phyloP scores from a whole-genome alignment of 2,113 vertebrate species.

The Passer domesticus region DNA sequence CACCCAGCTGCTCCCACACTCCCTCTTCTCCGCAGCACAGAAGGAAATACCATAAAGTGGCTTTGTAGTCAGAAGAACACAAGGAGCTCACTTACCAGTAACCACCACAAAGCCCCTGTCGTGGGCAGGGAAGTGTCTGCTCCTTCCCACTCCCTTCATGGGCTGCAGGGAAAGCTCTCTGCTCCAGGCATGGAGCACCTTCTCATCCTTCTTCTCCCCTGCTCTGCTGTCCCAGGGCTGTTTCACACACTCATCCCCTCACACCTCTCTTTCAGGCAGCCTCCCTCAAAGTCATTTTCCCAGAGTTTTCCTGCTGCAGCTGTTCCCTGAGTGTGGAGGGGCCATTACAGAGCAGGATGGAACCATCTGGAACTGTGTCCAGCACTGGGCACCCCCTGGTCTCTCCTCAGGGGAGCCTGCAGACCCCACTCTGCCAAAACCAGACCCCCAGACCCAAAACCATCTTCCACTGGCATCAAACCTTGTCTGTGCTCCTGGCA shows the following conservation, averaged over 20 bases:
- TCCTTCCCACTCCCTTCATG: accelerated
- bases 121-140: accelerated
- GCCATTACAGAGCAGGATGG: accelerated
- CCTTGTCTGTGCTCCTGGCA: accelerated
- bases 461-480: accelerated
- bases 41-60: not conserved
- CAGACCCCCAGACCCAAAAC: accelerated
- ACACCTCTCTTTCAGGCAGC: not conserved
- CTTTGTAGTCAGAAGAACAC: accelerated
- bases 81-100: not conserved
- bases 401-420: not conserved
- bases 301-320: not conserved
- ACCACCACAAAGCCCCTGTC: accelerated
- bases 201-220: not conserved
- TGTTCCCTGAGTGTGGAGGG: accelerated
- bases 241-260: not conserved
- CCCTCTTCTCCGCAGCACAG: too few species aligned
- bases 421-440: not conserved
- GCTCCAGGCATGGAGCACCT: accelerated
- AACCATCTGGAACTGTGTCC: accelerated
- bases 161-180: not conserved
- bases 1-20: not conserved
- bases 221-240: accelerated
- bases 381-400: accelerated
- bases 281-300: not conserved